phyloP scores from a whole-genome alignment of 2,888 invertebrate species.

The Erpobdella octoculata region DNA sequence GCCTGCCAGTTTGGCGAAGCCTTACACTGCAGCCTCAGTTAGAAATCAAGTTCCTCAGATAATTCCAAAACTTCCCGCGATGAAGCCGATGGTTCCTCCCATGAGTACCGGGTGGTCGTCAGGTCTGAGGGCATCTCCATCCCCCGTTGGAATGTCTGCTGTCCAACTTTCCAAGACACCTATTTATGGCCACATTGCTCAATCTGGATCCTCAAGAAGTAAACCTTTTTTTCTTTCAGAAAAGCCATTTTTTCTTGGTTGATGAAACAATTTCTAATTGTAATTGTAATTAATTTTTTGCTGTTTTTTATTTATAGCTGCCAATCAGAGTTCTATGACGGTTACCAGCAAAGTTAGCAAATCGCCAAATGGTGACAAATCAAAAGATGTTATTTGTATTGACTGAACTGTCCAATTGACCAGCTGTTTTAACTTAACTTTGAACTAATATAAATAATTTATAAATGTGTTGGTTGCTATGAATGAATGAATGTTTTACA shows the following conservation, averaged over 20 bases:
- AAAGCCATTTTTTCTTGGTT: not conserved
- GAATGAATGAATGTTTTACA: no score
- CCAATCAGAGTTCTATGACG: not conserved
- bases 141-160: not conserved
- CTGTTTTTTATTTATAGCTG: not conserved
- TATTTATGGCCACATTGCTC: conserved; percentile 5
- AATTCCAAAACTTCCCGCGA: not conserved
- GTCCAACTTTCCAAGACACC: conserved; percentile 1
- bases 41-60: not conserved
- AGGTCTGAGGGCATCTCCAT: not conserved
- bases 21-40: conserved; percentile 24
- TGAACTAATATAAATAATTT: no score
- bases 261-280: not conserved
- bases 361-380: not conserved
- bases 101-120: not conserved
- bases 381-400: conserved; percentile 17
- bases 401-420: conserved; percentile 17
- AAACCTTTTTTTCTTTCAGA: not conserved
- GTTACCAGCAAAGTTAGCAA: not conserved
- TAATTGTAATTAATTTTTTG: not conserved
- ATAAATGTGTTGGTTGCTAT: no score
- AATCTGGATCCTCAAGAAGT: conserved; percentile 2
- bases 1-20: conserved; percentile 36
- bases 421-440: no score
- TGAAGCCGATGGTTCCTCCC: not conserved